Evolutionary conservation across 2,797 vertebrate genomes (phyloP).

Genomic region (Oreochromis mossambicus): DNA sequence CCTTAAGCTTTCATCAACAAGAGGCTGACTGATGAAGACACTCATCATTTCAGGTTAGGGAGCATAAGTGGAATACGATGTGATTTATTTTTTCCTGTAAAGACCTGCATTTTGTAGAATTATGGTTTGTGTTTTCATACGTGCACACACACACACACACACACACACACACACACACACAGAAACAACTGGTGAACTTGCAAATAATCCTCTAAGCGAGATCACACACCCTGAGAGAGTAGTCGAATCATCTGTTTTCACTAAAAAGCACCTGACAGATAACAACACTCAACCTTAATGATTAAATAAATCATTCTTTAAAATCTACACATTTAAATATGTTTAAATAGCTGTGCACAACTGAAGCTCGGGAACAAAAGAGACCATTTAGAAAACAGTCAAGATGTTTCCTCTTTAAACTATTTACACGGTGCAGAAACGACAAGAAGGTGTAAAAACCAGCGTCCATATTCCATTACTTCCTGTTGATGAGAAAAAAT

Average conservation of each 20-base stretch:
- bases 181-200: neutral
- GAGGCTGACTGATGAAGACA: slow-evolving; percentile 64
- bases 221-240: neutral
- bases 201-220: neutral
- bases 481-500: neutral
- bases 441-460: neutral
- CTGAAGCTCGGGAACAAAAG: neutral
- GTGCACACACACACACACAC: too few relatives aligned
- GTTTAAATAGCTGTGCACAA: neutral
- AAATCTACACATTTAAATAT: neutral
- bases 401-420: neutral
- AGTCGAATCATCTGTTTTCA: neutral
- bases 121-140: neutral
- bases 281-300: neutral
- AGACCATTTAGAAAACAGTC: neutral
- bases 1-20: slow-evolving; percentile 68
- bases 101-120: slow-evolving; percentile 4
- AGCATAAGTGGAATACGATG: slow-evolving; percentile 34
- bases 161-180: neutral
- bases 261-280: neutral
- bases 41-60: slow-evolving; percentile 51
- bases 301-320: neutral
- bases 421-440: neutral
- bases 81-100: slow-evolving; percentile 24
- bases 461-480: neutral